These are phyloP conservation scores for Gila orcuttii DNA, from an alignment of 2,113 vertebrate species.

Conservation along the genomic window DNA sequence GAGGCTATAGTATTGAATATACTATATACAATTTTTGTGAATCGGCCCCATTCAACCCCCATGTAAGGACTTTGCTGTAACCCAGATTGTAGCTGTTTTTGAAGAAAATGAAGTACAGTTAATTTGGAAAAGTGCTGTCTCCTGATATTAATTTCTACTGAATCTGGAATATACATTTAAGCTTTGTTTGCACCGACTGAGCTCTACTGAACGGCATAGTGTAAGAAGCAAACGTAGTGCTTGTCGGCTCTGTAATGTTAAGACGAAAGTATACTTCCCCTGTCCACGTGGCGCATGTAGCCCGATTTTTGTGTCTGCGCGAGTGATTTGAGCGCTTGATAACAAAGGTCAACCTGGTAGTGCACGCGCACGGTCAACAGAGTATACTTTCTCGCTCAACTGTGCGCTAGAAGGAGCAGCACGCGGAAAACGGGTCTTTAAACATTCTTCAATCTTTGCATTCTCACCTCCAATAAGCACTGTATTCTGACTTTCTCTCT, in stretches of 20 bases:
- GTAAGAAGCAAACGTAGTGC: background rate
- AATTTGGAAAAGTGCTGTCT: background rate
- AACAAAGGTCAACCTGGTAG: background rate
- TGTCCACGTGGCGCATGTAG: background rate
- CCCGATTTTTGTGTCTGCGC: background rate
- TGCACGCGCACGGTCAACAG: background rate
- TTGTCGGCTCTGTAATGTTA: background rate
- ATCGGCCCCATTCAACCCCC: background rate
- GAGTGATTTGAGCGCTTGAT: background rate
- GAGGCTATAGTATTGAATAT: background rate
- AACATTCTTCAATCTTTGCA: slow-evolving; percentile 13
- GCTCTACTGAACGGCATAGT: background rate
- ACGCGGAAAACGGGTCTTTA: background rate
- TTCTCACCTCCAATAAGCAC: background rate
- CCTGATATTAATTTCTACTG: background rate
- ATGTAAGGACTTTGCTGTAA: background rate
- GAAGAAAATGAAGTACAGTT: background rate
- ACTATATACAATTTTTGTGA: background rate
- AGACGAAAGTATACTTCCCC: background rate
- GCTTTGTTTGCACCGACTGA: background rate
- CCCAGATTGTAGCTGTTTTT: background rate
- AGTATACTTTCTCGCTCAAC: background rate
- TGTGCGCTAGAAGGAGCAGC: background rate
- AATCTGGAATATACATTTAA: no score
- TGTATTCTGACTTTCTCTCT: slow-evolving; percentile 32